phyloP scores from a whole-genome alignment of 2,113 vertebrate species.

The Hydrochoerus hydrochaeris region DNA sequence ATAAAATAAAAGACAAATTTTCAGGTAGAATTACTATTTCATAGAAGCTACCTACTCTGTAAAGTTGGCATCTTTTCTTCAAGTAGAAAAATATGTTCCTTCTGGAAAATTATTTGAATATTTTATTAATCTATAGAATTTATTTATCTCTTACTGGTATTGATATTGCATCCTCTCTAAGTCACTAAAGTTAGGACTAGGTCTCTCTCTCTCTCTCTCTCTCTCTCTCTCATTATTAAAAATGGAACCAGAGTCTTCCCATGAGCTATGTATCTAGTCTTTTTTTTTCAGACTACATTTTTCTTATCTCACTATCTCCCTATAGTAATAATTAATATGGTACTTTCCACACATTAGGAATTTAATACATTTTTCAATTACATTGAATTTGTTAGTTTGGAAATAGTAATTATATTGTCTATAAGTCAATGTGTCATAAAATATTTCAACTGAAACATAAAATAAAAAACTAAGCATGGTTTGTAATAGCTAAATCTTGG shows the following conservation, averaged over 20 bases:
- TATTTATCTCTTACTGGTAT: not conserved
- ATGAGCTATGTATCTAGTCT: not conserved
- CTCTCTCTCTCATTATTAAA: not conserved
- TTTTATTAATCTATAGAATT: not conserved
- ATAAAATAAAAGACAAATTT: too few species aligned
- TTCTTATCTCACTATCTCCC: not conserved
- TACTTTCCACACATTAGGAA: not conserved
- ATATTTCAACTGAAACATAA: not conserved
- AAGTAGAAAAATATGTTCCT: not conserved
- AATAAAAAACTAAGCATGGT: not conserved
- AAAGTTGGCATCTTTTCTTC: not conserved
- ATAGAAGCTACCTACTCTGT: not conserved
- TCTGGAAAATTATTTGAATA: not conserved
- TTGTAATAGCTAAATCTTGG: not conserved
- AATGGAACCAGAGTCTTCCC: not conserved
- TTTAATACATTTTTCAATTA: not conserved
- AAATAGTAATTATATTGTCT: not conserved
- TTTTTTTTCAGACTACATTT: not conserved
- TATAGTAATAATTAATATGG: too few species aligned
- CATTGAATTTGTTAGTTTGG: not conserved
- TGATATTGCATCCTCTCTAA: not conserved
- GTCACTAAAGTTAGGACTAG: not conserved
- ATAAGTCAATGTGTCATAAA: not conserved
- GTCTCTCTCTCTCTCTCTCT: not conserved
- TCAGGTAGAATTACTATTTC: not conserved